Evolutionary conservation across 1,140 invertebrate species (phyloP), one percentile per base, ranked within the genome.

Genomic region (Hetaerina americana): DNA sequence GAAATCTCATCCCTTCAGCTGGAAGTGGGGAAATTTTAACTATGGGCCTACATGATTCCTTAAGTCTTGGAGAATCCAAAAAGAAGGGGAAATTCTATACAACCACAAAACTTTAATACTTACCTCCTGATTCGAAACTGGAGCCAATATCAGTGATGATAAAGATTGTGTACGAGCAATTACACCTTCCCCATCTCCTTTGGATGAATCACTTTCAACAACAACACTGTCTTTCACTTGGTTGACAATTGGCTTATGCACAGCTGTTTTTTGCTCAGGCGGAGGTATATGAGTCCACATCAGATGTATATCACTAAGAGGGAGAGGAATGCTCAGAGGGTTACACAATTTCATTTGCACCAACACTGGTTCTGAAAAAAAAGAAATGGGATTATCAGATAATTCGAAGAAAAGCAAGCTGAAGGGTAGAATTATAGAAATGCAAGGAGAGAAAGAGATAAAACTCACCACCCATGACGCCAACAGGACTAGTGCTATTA

Each of bases 311-410:
- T 93, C 87, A 31, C 85, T 86, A 26, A 96, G 79, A 22, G 86
- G 81, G 69, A 95, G 77, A 5, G 88, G 81, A 66, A 94, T 89
- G 74, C 90, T 87, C n/a, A 96, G 81, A 0, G 91, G 90, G 82
- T 97, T 96, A 66, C 85, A 81, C 49, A 96, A 80, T 67, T 87
- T 85, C 27, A 96, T 81, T 69, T 89, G 88, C 70, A 95, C 84
- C 80, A 89, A 88, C 69, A 96, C 88, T 10, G 89, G 89, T 81
- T 97, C 95, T 90, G 80, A 74, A 85, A 84, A 57, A 15, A 71
- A 25, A 57, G 27, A 27, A 69, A 72, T 73, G n/a, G 12, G 66
- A n/a, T n/a, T n/a, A n/a, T 71, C 18, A 73, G 26, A 22, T 22
- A 71, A 71, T 72, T 49, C 57, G 67, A 27, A 68, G 68, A 27